Conservation (phyloP, 2,888 invertebrate genomes). For the Ditula angustiorana region DNA sequence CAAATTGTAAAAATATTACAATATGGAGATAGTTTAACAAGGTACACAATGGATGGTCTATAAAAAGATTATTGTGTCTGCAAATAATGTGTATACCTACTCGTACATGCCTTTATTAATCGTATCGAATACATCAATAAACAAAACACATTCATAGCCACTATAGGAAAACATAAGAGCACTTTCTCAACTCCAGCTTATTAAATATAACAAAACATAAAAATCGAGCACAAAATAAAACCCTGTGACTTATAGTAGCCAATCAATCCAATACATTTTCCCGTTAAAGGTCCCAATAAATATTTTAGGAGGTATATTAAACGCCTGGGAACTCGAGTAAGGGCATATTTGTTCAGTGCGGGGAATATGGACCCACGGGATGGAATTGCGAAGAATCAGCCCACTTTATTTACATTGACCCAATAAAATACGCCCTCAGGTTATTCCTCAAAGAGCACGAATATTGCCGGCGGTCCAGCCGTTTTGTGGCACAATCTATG, state of each 20-base stretch:
- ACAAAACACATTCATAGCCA: neutral
- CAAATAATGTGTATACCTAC: no score
- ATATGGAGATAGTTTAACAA: no score
- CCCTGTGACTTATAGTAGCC: slow-evolving; percentile 5
- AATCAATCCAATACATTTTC: slow-evolving; percentile 26
- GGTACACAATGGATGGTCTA: no score
- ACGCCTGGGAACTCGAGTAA: slow-evolving; percentile 10
- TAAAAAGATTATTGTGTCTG: no score
- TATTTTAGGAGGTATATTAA: slow-evolving; percentile 37
- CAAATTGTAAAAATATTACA: no score
- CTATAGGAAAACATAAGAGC: neutral
- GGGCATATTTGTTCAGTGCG: slow-evolving; percentile 48
- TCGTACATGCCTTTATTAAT: no score
- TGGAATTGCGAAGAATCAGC: slow-evolving; percentile 57
- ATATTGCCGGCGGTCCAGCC: slow-evolving; percentile 53
- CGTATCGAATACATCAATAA: no score
- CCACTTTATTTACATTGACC: slow-evolving; percentile 65
- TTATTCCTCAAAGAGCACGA: slow-evolving; percentile 53
- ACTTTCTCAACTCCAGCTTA: neutral
- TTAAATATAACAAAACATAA: slow-evolving; percentile 7
- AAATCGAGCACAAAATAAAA: neutral
- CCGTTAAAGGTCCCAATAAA: slow-evolving; percentile 20
- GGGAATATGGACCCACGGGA: slow-evolving; percentile 55
- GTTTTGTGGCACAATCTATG: neutral
- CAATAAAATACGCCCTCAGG: slow-evolving; percentile 57